phyloP scores from a whole-genome alignment of 2,888 invertebrate species.

The Meta bourneti region DNA sequence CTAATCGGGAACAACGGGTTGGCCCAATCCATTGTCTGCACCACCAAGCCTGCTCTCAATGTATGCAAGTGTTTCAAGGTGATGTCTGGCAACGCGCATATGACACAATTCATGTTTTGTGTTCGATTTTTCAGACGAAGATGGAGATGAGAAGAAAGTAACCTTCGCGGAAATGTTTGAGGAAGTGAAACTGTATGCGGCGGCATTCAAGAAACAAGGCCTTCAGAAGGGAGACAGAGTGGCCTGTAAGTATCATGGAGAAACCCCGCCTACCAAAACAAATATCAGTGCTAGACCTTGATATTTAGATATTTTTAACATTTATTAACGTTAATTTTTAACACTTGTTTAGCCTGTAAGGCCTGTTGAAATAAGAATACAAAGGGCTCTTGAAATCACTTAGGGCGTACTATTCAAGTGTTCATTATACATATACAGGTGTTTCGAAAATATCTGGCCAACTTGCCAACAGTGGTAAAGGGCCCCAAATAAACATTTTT shows the following conservation, averaged over 20 bases:
- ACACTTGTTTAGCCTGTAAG: too few relatives aligned
- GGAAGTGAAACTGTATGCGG: conserved; percentile 89
- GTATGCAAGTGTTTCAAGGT: conserved; percentile 4
- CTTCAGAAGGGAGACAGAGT: conserved; percentile 73
- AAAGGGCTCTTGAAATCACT: too few relatives aligned
- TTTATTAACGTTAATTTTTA: too few relatives aligned
- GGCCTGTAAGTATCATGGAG: conserved; percentile 54
- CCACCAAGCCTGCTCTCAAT: background rate
- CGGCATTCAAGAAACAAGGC: conserved; percentile 85
- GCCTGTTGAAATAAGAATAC: too few relatives aligned
- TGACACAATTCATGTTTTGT: background rate
- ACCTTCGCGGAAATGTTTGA: conserved; percentile 83
- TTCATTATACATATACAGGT: too few relatives aligned
- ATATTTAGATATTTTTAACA: conserved; percentile 78
- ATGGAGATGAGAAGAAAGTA: conserved; percentile 64
- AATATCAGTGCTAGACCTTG: background rate
- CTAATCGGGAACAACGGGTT: background rate
- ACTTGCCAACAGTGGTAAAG: too few relatives aligned
- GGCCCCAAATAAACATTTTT: too few relatives aligned
- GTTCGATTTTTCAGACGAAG: conserved; percentile 62
- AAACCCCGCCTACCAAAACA: background rate
- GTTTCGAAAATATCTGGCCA: too few relatives aligned
- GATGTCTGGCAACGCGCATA: background rate
- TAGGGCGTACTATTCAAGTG: too few relatives aligned
- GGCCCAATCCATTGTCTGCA: background rate